phyloP scores from a whole-genome alignment of 35 echinoderm and acorn worm species.

The Strongylocentrotus purpuratus region DNA sequence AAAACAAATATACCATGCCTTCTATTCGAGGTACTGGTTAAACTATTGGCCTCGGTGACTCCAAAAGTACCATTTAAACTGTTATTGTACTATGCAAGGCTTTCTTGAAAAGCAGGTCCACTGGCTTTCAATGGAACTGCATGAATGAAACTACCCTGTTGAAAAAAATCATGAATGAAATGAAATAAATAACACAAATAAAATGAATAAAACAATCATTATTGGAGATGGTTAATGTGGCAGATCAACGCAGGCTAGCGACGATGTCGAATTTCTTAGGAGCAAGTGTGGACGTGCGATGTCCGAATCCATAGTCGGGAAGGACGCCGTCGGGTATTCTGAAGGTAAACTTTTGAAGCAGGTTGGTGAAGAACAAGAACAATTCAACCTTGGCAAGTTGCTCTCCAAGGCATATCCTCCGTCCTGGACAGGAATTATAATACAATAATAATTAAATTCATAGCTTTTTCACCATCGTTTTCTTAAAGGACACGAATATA shows the following conservation, averaged over 20 bases:
- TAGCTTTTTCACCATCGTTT: too few relatives aligned
- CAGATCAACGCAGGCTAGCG: not conserved
- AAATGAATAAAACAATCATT: not conserved
- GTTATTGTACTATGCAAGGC: too few relatives aligned
- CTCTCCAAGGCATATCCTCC: constrained; percentile 43
- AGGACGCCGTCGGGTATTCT: not conserved
- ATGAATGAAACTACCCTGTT: too few relatives aligned
- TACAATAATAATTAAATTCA: not conserved
- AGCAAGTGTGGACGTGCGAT: constrained; percentile 34
- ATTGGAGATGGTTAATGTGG: not conserved
- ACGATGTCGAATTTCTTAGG: constrained; percentile 33
- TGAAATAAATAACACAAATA: too few relatives aligned
- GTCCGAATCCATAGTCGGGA: constrained; percentile 43
- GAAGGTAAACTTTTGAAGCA: constrained; percentile 40
- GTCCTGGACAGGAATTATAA: constrained; percentile 8
- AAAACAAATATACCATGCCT: too few relatives aligned
- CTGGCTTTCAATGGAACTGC: too few relatives aligned
- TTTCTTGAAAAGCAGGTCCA: too few relatives aligned
- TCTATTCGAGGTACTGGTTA: too few relatives aligned
- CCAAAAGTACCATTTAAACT: too few relatives aligned
- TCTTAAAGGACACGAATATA: too few relatives aligned
- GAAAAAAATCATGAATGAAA: too few relatives aligned
- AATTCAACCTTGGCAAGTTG: constrained; percentile 43
- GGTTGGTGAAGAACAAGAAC: constrained; percentile 47
- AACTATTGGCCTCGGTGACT: too few relatives aligned